A percentile compares a stretch with the other conserved stretches of the same genome.
phyloP scores from a whole-genome alignment of 2,888 invertebrate genomes.

The Leuctra nigra region DNA sequence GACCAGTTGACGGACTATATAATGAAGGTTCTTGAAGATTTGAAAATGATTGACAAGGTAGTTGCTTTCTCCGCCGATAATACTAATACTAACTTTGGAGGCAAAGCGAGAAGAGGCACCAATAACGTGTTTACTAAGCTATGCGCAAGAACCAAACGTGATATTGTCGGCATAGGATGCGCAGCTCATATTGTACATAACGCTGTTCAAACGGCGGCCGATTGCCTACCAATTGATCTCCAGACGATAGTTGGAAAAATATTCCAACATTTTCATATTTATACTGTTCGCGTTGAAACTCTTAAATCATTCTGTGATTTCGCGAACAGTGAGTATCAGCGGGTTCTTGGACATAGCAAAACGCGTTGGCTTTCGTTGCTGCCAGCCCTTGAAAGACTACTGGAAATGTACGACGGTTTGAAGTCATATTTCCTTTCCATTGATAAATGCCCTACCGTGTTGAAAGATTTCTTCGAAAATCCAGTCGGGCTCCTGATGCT shows the following conservation, averaged over 20 bases:
- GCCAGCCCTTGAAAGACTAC: slow-evolving; percentile 34
- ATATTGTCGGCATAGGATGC: slow-evolving; percentile 33
- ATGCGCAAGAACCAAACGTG: slow-evolving; percentile 21
- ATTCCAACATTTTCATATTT: slow-evolving; percentile 36
- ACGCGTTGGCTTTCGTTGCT: slow-evolving; percentile 33
- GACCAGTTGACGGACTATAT: slow-evolving; percentile 11
- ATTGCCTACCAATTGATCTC: slow-evolving; percentile 34
- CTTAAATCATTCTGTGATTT: slow-evolving; percentile 36
- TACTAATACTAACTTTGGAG: slow-evolving; percentile 34
- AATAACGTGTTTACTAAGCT: slow-evolving; percentile 31
- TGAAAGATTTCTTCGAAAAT: slow-evolving; percentile 30
- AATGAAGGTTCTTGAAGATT: neutral
- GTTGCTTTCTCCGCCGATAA: slow-evolving; percentile 40
- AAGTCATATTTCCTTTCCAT: slow-evolving; percentile 33
- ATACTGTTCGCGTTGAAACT: slow-evolving; percentile 34
- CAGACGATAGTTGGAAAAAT: slow-evolving; percentile 35
- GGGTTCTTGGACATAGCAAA: slow-evolving; percentile 31
- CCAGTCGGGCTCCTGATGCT: slow-evolving; percentile 11
- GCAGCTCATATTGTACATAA: slow-evolving; percentile 36
- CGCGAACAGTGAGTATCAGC: slow-evolving; percentile 33
- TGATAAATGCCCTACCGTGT: slow-evolving; percentile 31
- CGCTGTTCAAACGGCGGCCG: slow-evolving; percentile 34
- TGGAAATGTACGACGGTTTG: slow-evolving; percentile 32
- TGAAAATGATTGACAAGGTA: slow-evolving; percentile 2
- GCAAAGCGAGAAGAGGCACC: slow-evolving; percentile 25